These are phyloP conservation scores for Mycogona germanica DNA, from an alignment of 2,888 invertebrate genomes.

Conservation along the genomic window DNA sequence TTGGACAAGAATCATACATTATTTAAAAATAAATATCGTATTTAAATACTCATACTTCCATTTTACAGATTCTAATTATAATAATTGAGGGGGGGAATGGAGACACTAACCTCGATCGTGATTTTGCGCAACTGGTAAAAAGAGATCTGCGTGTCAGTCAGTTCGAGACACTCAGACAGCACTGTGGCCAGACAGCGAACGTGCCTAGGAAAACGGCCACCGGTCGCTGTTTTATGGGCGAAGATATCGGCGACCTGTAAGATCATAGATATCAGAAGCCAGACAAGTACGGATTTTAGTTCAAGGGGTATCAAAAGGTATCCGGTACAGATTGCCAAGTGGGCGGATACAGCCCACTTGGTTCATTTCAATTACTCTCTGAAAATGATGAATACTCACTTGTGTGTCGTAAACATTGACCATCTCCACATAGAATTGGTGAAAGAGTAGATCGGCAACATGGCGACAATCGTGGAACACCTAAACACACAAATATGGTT, in stretches of 20 bases:
- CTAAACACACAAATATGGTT: background rate
- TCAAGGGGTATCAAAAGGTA: too few species aligned
- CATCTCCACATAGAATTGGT: background rate
- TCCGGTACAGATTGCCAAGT: too few species aligned
- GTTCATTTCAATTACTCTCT: too few species aligned
- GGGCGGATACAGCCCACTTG: too few species aligned
- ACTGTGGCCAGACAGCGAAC: background rate
- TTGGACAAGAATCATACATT: background rate
- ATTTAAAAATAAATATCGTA: background rate
- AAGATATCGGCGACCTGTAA: conserved; percentile 12
- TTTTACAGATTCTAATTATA: background rate
- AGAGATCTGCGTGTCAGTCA: background rate
- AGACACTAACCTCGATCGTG: conserved; percentile 1
- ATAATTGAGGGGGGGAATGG: background rate
- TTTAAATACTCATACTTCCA: background rate
- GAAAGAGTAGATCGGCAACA: background rate
- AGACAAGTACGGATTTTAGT: background rate
- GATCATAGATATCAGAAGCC: background rate
- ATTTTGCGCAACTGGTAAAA: conserved; percentile 5
- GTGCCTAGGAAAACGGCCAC: background rate
- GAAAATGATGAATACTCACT: too few species aligned
- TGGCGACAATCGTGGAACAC: conserved; percentile 9
- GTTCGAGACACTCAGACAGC: background rate
- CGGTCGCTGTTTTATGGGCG: background rate
- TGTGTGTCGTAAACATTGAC: conserved; percentile 8